A percentile compares a stretch with the other conserved stretches of the same genome.
Evolutionary conservation across 64 coral and sea anemone genomes (phyloP).

Genomic region (Platygyra sinensis): DNA sequence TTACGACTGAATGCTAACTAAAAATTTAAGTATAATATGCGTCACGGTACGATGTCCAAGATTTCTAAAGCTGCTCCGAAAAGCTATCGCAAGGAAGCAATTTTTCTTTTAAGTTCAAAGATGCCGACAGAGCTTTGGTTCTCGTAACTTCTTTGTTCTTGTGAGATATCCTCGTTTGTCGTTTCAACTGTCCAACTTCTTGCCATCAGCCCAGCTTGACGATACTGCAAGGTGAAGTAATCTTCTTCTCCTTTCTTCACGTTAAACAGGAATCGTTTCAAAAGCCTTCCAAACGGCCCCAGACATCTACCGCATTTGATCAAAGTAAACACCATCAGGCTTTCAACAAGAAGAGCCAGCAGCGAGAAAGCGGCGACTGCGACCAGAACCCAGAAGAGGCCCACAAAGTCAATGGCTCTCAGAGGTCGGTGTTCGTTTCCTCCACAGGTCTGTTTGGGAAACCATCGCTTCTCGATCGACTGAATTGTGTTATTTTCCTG

Average conservation of each 20-base stretch:
- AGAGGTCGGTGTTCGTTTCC: neutral
- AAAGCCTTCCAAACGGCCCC: neutral
- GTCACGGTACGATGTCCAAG: too few relatives aligned
- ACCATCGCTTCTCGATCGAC: neutral
- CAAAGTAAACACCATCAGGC: neutral
- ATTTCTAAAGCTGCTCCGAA: neutral
- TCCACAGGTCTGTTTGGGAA: neutral
- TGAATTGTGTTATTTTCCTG: constrained; percentile 24
- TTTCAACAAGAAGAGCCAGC: constrained; percentile 9
- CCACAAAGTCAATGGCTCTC: neutral
- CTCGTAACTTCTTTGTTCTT: neutral
- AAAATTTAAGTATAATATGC: too few relatives aligned
- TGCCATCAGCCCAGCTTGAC: neutral
- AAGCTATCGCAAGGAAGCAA: neutral
- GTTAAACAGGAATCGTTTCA: constrained; percentile 19
- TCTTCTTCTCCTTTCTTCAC: constrained; percentile 7
- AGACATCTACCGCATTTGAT: neutral
- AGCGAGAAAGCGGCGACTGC: neutral
- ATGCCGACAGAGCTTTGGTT: neutral
- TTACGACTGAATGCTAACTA: too few relatives aligned
- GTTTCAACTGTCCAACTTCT: neutral
- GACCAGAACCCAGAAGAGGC: constrained; percentile 9
- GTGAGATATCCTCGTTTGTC: neutral
- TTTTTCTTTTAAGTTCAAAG: neutral
- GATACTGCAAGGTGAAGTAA: neutral